Base-by-base conservation (phyloP, 2,797 vertebrate genomes). In the Spizella passerina region DNA sequence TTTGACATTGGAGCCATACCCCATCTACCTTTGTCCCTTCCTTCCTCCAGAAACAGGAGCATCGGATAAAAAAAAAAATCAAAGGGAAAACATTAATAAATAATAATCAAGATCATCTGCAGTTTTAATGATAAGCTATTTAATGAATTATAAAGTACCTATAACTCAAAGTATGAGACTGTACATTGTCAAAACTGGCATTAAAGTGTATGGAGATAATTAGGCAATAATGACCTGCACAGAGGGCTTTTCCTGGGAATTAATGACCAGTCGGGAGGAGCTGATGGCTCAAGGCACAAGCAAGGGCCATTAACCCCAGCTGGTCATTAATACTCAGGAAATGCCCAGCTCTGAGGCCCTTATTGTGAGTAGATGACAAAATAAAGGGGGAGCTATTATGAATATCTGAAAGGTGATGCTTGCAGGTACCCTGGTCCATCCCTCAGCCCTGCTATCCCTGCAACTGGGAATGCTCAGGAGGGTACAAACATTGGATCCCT, bases 231-330 rank as follows among this genome's bases (percentile, higher is more conserved):
- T 96, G 96, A 96, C 95, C 96, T 97, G 75, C 83, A 86, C 93
- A 95, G 85, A 96, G 97, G 97, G 89, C 96, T 97, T 97, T 98
- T 98, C 96, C 96, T 97, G 96, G 97, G 96, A 98, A 98, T 98
- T 98, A 97, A 98, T 98, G 97, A 97, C 95, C 94, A 96, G 93
- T 91, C 65, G 75, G 96, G 93, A 98, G 95, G 93, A 98, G 97
- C 95, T 97, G 97, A 98, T 98, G 97, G 97, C 97, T 97, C 96
- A 96, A 98, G 97, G 97, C 97, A 96, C 94, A 97, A 98, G 96
- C 86, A 87, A 49, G 87, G 96, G 94, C 96, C 97, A 98, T 98
- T 98, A 98, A 98, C 97, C 97, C 95, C 90, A 97, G 92, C 95
- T 94, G 95, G 96, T 97, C 97, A 97, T 98, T 98, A 98, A 98